Conservation (phyloP, 2,797 vertebrate species). For the Clarias laeviceps region DNA sequence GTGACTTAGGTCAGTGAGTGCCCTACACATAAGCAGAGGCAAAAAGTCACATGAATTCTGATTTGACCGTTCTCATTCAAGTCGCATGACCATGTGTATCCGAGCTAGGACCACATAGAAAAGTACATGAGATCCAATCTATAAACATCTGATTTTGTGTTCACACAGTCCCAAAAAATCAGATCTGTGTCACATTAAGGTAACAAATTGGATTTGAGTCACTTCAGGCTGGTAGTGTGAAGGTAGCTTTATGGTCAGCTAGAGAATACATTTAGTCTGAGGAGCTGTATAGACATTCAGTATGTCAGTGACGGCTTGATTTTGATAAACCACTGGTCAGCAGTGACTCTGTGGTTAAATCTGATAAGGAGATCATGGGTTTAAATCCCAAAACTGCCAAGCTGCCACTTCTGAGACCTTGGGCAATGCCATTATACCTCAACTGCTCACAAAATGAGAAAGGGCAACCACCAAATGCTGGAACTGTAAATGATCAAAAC, state of each 20-base stretch:
- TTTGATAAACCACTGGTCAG: slow-evolving; percentile 3
- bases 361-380: not conserved
- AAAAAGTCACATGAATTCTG: too few species aligned
- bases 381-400: not conserved
- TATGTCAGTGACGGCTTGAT: not conserved
- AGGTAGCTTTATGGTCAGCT: too few species aligned
- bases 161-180: too few species aligned
- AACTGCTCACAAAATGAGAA: not conserved
- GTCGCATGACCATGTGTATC: too few species aligned
- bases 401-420: not conserved
- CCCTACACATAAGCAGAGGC: too few species aligned
- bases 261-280: not conserved
- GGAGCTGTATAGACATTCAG: not conserved
- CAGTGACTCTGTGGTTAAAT: not conserved
- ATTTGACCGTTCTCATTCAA: too few species aligned
- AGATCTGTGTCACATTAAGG: too few species aligned
- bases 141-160: too few species aligned
- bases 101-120: too few species aligned
- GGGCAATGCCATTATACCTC: not conserved
- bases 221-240: not conserved
- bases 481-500: not conserved
- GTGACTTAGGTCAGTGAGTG: too few species aligned
- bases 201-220: too few species aligned
- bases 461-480: not conserved
- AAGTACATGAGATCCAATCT: too few species aligned